Conservation (phyloP, 2,797 vertebrate species). For the Lithobates pipiens region DNA sequence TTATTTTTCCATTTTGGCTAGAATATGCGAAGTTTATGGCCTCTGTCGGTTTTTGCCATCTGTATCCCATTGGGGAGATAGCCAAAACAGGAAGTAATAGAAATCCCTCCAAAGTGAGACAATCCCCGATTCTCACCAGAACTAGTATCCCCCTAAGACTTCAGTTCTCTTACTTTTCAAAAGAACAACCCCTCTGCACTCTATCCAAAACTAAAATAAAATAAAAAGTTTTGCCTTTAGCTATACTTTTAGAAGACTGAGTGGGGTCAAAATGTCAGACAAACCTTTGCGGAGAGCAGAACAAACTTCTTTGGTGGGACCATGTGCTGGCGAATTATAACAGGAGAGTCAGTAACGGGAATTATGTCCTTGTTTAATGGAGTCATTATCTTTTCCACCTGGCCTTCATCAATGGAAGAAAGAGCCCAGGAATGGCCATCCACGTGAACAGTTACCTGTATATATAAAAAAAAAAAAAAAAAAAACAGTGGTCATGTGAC, state of each 20-base stretch:
- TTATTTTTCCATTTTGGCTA: no score
- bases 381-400: constrained; percentile 82
- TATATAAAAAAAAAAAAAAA: neutral
- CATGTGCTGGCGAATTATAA: constrained; percentile 93
- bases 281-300: constrained; percentile 95
- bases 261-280: constrained; percentile 8
- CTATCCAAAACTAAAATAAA: no score
- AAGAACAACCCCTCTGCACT: no score
- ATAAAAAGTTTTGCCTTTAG: no score
- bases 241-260: neutral
- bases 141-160: no score
- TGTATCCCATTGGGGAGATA: no score
- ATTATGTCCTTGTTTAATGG: constrained; percentile 90
- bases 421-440: constrained; percentile 98
- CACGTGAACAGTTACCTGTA: constrained; percentile 88
- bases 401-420: constrained; percentile 85
- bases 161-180: no score
- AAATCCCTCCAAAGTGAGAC: no score
- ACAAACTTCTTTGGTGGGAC: constrained; percentile 91
- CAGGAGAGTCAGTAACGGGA: constrained; percentile 90
- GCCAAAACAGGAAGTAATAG: no score
- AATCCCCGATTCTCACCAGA: no score
- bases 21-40: no score
- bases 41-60: no score
- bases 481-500: neutral